These are phyloP conservation scores for Orycteropus afer DNA, from an alignment of 2,113 vertebrate species.

Conservation along the genomic window DNA sequence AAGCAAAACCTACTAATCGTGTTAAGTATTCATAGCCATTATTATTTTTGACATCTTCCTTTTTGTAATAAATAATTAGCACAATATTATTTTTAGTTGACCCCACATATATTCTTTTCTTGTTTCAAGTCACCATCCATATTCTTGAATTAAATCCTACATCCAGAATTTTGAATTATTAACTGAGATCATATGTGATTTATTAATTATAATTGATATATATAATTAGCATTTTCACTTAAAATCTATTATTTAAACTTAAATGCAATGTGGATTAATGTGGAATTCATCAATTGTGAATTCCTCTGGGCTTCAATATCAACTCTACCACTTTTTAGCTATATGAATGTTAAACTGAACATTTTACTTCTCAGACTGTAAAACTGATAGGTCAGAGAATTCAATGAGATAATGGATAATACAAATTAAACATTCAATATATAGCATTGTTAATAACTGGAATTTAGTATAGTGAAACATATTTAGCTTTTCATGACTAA, in stretches of 20 bases:
- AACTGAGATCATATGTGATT: background rate
- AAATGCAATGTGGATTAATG: background rate
- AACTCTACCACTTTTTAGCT: background rate
- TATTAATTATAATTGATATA: background rate
- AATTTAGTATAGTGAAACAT: background rate
- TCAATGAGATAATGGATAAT: background rate
- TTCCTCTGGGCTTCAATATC: slow-evolving; percentile 1
- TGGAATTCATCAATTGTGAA: background rate
- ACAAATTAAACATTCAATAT: background rate
- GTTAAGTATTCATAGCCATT: background rate
- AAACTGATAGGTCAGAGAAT: background rate
- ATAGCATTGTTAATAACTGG: background rate
- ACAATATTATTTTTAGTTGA: background rate
- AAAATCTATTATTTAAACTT: background rate
- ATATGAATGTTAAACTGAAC: background rate
- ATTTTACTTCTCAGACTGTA: background rate
- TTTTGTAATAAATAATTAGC: background rate
- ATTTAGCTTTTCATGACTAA: background rate
- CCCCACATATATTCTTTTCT: background rate
- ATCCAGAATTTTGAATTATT: background rate
- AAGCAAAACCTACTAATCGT: background rate
- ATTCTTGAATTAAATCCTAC: background rate
- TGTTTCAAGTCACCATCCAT: background rate
- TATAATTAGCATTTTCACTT: background rate
- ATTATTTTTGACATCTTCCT: background rate